Evolutionary conservation across 2,113 vertebrate species (phyloP), one percentile per base, ranked within the genome.

Genomic region (Nannobrachium achirus): DNA sequence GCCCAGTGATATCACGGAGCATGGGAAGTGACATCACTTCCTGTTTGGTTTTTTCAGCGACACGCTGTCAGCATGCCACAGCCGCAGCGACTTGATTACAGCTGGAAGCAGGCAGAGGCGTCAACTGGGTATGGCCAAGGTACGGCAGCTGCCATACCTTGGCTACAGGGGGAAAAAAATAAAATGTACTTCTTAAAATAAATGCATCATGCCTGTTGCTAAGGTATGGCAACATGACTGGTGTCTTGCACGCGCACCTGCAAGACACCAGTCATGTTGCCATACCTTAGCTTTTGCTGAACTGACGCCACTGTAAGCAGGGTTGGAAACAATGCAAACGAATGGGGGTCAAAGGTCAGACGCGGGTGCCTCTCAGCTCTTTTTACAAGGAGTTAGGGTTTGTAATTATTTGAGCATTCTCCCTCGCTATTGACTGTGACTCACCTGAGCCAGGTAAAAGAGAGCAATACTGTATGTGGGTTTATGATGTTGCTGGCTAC

Each of bases 11-110:
- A 86, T 92, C 91, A 92, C 72, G 90, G 92, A 92, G 91, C 90
- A 88, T 76, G 71, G 91, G 92, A 93, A 88, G 85, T 91, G 85
- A 89, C 80, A 85, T 92, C 92, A 94, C 85, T 89, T 94, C 90
- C 92, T 91, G 88, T 90, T 92, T 90, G 86, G 66, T 85, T 85
- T 87, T n/a, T 77, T 53, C 80, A 57, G 51, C 73, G 57, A 42
- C 44, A 61, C 63, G 0, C 68, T 67, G 74, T 73, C 75, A 69
- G 74, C n/a, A 18, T 65, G 52, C n/a, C 66, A 70, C 78, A 83
- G 79, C 74, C 75, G 77, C 16, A 55, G 75, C 84, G 75, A 71
- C 71, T 76, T 71, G 63, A 72, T 82, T 87, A 88, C 87, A 92
- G 89, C 90, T n/a, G n/a, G n/a, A n/a, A n/a, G n/a, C n/a, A n/a